Conservation (phyloP, 2,888 invertebrate species). For the Parapristionchus giblindavisi region DNA sequence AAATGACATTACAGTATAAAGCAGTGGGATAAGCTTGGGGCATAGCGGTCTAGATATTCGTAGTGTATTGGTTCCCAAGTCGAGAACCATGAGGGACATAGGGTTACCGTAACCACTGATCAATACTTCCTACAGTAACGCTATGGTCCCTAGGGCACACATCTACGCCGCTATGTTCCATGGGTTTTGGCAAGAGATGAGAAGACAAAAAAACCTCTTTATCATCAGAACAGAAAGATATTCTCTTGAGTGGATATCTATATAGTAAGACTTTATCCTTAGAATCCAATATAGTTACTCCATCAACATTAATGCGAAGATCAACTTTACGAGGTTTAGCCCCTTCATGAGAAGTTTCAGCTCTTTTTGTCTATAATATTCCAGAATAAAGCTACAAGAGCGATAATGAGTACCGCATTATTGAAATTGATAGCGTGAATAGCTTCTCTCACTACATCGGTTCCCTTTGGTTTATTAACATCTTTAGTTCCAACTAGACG, state of each 20-base stretch:
- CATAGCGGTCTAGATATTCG: too few relatives aligned
- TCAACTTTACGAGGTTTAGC: conserved; percentile 84
- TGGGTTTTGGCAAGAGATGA: too few relatives aligned
- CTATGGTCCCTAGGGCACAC: too few relatives aligned
- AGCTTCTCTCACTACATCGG: conserved; percentile 95
- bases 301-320: conserved; percentile 95
- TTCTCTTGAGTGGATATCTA: conserved; percentile 94
- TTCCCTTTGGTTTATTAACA: conserved; percentile 95
- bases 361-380: too few relatives aligned
- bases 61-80: too few relatives aligned
- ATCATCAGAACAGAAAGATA: conserved; percentile 98
- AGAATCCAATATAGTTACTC: conserved; percentile 87
- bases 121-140: too few relatives aligned
- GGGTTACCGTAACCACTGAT: too few relatives aligned
- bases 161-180: too few relatives aligned
- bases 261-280: conserved; percentile 80
- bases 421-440: conserved; percentile 82
- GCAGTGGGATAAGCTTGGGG: too few relatives aligned
- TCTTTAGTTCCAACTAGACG: conserved; percentile 95
- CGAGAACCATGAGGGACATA: too few relatives aligned
- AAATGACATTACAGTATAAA: background rate
- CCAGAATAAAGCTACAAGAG: too few relatives aligned
- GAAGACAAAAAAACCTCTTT: conserved; percentile 77
- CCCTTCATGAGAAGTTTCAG: conserved; percentile 81
- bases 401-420: conserved; percentile 45